These are phyloP conservation scores for Chrysomallon squamiferum DNA, from an alignment of 1,140 invertebrate genomes.

Conservation along the genomic window DNA sequence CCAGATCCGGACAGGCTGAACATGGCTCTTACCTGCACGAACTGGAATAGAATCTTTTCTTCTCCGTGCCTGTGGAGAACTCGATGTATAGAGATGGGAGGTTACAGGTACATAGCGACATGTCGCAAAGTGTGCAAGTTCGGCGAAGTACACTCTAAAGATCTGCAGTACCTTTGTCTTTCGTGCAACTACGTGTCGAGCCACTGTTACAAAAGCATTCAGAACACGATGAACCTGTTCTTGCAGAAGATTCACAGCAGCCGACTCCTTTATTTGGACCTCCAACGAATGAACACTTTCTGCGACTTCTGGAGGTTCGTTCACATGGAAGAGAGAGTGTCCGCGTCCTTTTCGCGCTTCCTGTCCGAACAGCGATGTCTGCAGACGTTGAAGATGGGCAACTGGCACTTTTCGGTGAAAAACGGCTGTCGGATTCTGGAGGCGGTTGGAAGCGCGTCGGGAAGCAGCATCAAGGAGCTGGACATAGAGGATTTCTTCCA, in stretches of 20 bases:
- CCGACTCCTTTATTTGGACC: conserved; percentile 16
- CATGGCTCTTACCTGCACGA: conserved; percentile 18
- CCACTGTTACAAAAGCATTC: conserved; percentile 19
- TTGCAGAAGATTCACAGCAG: conserved; percentile 14
- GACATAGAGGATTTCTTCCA: conserved; percentile 33
- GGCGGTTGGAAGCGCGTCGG: conserved; percentile 15
- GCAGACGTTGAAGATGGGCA: conserved; percentile 19
- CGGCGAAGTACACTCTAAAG: conserved; percentile 5
- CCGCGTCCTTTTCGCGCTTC: conserved; percentile 14
- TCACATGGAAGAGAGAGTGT: conserved; percentile 14
- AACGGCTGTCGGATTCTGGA: conserved; percentile 19
- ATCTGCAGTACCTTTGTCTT: conserved; percentile 15
- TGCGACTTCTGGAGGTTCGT: conserved; percentile 25
- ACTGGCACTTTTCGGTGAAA: conserved; percentile 8
- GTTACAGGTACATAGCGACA: conserved; percentile 11
- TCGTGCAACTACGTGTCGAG: conserved; percentile 19
- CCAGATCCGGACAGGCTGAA: conserved; percentile 16
- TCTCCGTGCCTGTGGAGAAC: conserved; percentile 19
- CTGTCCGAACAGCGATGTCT: conserved; percentile 15
- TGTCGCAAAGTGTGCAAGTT: conserved; percentile 16
- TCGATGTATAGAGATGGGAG: conserved; percentile 18
- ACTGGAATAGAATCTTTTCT: conserved; percentile 16
- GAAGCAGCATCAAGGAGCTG: conserved; percentile 16
- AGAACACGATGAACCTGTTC: conserved; percentile 22
- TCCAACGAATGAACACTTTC: conserved; percentile 17